Conservation (phyloP, 2,888 invertebrate species). For the Flabesymbios commensalis region DNA sequence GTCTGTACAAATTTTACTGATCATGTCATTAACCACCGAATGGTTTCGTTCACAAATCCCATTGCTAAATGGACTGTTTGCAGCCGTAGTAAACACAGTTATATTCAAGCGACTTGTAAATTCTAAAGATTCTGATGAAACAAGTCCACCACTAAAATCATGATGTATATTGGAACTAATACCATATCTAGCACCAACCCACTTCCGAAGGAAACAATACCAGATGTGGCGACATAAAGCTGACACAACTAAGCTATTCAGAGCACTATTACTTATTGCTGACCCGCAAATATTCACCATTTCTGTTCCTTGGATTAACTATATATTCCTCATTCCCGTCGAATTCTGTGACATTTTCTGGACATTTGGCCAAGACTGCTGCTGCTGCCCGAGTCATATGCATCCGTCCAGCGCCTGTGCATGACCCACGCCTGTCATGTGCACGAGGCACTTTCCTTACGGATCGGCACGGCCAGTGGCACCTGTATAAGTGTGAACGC, state of each 20-base stretch:
- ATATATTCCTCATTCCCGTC: too few species aligned
- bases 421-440: neutral
- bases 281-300: constrained; percentile 22
- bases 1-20: constrained; percentile 5
- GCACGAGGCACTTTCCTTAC: too few species aligned
- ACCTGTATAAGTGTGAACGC: too few species aligned
- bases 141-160: constrained; percentile 33
- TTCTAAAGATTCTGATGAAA: constrained; percentile 25
- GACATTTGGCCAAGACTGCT: too few species aligned
- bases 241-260: too few species aligned
- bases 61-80: constrained; percentile 18
- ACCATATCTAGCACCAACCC: constrained; percentile 29
- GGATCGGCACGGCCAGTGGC: too few species aligned
- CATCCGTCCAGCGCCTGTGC: neutral
- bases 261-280: constrained; percentile 22
- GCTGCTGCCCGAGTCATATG: neutral
- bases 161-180: constrained; percentile 26
- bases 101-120: constrained; percentile 22
- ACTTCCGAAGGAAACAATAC: constrained; percentile 27
- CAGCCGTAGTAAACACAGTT: constrained; percentile 20
- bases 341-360: too few species aligned
- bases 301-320: constrained; percentile 12
- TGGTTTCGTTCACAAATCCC: constrained; percentile 19
- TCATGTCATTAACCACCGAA: constrained; percentile 15
- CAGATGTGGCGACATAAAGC: too few species aligned